Base-by-base conservation (phyloP, 1,140 invertebrate genomes). In the Drosophila quadrilineata region DNA sequence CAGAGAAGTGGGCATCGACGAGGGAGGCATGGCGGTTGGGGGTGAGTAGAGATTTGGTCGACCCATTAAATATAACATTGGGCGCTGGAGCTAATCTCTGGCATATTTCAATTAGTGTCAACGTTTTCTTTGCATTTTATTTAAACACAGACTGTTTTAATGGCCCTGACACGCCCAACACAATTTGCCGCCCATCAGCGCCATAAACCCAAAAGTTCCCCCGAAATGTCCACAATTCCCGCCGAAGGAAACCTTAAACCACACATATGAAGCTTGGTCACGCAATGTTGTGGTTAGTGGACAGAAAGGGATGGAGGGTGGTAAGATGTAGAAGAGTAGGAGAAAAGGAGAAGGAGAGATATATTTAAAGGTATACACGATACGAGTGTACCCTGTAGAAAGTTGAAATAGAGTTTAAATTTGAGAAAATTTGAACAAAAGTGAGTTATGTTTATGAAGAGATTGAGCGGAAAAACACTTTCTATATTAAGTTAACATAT, bases 71-170 rank as follows among this genome's bases (percentile, higher is more conserved):
- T 62, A 33, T 54, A n/a, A n/a, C n/a, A n/a, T 58, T 74, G 58
- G 54, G 62, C 52, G 33, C 50, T 29, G 8, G 10, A 17, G 29
- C 38, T 84, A 76, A 82, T 82, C 76, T 67, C 59, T 46, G 72
- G 59, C 69, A 80, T 75, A 82, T 82, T 82, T 82, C 77, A 82
- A 82, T 82, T 82, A 82, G 77, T 82, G 77, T 82, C 77, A 82
- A 73, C 59, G 38, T 82, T 82, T 8, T 28, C 76, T 80, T 60
- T 58, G 63, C n/a, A 73, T 82, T 82, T 84, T 50, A 62, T 56
- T 58, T 38, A 71, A 63, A 60, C 54, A 62, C 50, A 69, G 35
- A 54, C 4, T 36, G 9, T 1, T 3, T 8, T 12, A 43, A 16
- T 22, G 10, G 22, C n/a, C 14, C n/a, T 29, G 2, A 19, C 38